A percentile compares a stretch with the other conserved stretches of the same genome.
phyloP scores from a whole-genome alignment of 2,797 vertebrate genomes.

The Emys orbicularis region DNA sequence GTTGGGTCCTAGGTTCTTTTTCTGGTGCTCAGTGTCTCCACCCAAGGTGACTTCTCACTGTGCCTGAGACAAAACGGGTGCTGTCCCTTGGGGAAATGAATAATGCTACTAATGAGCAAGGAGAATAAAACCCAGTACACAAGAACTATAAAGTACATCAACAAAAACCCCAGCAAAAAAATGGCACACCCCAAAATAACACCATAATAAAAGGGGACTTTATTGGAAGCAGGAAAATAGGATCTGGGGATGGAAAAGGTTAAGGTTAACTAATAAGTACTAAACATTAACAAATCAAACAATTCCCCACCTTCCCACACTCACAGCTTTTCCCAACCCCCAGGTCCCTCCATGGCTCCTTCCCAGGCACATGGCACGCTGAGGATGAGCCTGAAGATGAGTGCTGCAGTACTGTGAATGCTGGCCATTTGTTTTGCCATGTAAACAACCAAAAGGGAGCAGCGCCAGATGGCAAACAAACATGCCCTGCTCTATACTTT shows the following conservation, averaged over 20 bases:
- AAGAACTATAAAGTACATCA: neutral
- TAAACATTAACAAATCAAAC: neutral
- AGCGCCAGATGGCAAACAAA: neutral
- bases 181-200: neutral
- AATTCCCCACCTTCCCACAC: neutral
- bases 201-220: neutral
- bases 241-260: neutral
- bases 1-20: neutral
- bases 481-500: accelerated
- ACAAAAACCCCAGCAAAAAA: neutral
- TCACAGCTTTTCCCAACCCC: neutral
- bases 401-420: no score
- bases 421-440: neutral
- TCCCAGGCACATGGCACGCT: neutral
- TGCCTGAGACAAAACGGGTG: neutral
- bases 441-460: neutral
- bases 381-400: neutral
- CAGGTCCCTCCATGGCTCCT: neutral
- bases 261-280: neutral
- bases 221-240: neutral
- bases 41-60: neutral
- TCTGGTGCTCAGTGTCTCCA: neutral
- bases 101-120: neutral
- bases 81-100: neutral
- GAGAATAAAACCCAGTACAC: neutral